Base-by-base conservation (phyloP, 2,888 invertebrate genomes). In the Emmelina monodactyla region DNA sequence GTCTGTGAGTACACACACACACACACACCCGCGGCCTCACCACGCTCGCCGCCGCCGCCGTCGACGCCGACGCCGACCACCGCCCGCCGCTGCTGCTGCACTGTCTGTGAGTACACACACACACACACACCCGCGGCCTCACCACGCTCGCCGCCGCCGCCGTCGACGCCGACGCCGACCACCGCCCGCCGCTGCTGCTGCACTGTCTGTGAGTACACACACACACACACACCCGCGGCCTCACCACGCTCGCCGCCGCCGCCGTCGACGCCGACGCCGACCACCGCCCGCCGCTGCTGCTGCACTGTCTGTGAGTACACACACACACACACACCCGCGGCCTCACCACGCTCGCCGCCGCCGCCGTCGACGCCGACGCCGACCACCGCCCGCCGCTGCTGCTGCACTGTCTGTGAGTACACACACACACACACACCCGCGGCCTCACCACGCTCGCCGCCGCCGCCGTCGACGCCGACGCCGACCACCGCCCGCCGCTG, bases 31-130 rank as follows among this genome's bases (percentile, higher is more conserved):
- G 93, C 37, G 94, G 94, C 94, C 92, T 92, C 28, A 92, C 92
- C 37, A 92, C 92, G 41, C 88, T 90, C 51, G 92, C 91, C 30
- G 91, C 91, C 81, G 92, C 94, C 62, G 92, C 93, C 43, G 92
- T 92, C 73, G 92, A 92, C 34, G 91, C 92, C 85, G 92, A 44
- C 92, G 92, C 14, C 83, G 93, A 39, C 90, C 91, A 43, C 92
- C 92, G 67, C 82, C 93, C 43, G 89, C 91, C n/a, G 91, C 91
- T 75, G 89, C 90, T 83, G 79, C 80, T 64, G 86, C 87, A 84
- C 67, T 70, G 31, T 10, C 29, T 3, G 32, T 28, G 16, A 9
- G 14, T 13, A 13, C n/a, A 1, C 28, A 12, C 14, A 4, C 22
- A 1, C 4, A 2, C 9, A 25, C 15, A 7, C 40, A 39, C 14